Evolutionary conservation across 35 echinoderm and acorn worm species (phyloP).

Genomic region (Ophioderma brevispina): DNA sequence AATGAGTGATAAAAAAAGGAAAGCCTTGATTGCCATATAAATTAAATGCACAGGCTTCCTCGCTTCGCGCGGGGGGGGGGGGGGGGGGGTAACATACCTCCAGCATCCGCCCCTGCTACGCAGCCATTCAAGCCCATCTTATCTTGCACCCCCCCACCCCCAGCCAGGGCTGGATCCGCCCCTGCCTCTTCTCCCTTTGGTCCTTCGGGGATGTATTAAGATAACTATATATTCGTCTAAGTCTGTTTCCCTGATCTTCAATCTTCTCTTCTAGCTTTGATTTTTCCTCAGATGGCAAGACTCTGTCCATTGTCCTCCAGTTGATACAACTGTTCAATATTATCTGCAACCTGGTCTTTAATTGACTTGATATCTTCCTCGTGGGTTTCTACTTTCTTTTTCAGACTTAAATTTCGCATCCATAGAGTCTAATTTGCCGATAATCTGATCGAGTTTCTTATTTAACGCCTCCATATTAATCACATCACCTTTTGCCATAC

Average conservation of each 20-base stretch:
- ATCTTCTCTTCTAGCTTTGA: not conserved
- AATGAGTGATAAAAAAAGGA: no score
- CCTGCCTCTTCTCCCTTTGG: not conserved
- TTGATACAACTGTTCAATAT: not conserved
- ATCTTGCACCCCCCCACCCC: no score
- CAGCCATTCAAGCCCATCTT: no score
- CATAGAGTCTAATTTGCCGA: not conserved
- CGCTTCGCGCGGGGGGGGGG: no score
- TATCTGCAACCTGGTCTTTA: not conserved
- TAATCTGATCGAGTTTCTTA: not conserved
- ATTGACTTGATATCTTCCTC: not conserved
- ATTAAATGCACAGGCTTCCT: no score
- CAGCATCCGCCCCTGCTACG: no score
- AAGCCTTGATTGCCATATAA: no score
- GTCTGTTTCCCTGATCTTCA: not conserved
- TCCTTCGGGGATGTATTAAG: not conserved
- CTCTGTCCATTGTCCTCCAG: not conserved
- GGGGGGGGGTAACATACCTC: no score
- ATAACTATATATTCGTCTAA: not conserved
- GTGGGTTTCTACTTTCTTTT: not conserved
- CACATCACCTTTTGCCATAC: no score
- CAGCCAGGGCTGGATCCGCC: no score
- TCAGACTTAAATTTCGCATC: not conserved
- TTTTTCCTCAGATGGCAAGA: not conserved
- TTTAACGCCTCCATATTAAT: not conserved